Conservation (phyloP, 2,888 invertebrate species). For the Monochamus alternatus region DNA sequence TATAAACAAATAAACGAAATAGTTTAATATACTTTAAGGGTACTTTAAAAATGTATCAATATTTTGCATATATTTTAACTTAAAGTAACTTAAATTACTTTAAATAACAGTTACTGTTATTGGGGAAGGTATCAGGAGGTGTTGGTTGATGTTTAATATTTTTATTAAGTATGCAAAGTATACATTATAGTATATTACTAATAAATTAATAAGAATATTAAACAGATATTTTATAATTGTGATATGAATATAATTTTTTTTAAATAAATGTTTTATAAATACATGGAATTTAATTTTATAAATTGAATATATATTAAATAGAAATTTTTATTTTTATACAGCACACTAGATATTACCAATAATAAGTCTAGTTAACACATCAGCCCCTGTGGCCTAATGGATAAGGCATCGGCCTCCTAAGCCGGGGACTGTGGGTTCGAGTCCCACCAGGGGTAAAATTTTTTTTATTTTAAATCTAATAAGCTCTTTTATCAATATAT, state of each 20-base stretch:
- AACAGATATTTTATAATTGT: conserved; percentile 8
- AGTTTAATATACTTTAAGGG: not conserved
- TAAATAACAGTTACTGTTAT: conserved; percentile 5
- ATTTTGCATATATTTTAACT: not conserved
- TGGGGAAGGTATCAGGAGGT: conserved; percentile 26
- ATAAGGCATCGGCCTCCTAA: conserved; percentile 90
- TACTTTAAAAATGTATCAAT: not conserved
- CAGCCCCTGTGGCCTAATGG: conserved; percentile 88
- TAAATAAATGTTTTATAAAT: conserved; percentile 8
- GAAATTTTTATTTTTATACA: no score
- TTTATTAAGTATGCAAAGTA: conserved; percentile 2
- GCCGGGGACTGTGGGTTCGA: conserved; percentile 90
- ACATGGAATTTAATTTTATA: not conserved
- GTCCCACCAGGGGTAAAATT: conserved; percentile 86
- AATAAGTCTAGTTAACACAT: not conserved
- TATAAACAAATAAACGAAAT: no score
- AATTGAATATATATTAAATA: not conserved
- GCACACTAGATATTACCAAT: no score
- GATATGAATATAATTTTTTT: conserved; percentile 14
- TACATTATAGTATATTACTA: not conserved
- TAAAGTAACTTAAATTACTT: not conserved
- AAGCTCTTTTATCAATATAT: no score
- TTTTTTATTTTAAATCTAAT: conserved; percentile 9
- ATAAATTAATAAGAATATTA: conserved; percentile 15
- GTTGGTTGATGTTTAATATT: conserved; percentile 24